Evolutionary conservation across 1,140 invertebrate species (phyloP), one percentile per base, ranked within the genome.

Genomic region (Leucophenga varia): DNA sequence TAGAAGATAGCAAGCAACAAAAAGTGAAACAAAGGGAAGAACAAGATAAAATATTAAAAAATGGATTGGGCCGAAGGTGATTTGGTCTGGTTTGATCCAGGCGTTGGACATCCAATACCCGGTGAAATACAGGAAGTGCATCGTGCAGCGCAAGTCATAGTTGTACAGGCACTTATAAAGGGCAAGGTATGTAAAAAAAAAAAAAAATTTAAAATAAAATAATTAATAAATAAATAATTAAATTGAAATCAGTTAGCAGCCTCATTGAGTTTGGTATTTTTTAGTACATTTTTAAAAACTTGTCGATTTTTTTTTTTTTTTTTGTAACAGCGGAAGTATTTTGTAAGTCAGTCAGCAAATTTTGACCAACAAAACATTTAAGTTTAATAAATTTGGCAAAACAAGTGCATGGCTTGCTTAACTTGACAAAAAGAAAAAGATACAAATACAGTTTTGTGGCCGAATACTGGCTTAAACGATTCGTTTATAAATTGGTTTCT

Each of bases 21-120:
- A n/a, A 14, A 20, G 36, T 16, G 14, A 28, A 35, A 47, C 28
- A n/a, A 31, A 16, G 10, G 31, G 41, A 35, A 18, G 13, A 14
- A 19, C 1, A 48, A 10, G 28, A 9, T 21, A 9, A 20, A 25
- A n/a, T 9, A 22, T 13, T 21, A 47, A 14, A 46, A 32, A 36
- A 74, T 75, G 76, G 82, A 84, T 64, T 85, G 84, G 84, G 71
- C 76, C 53, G 78, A 82, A 58, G 91, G 90, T 37, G 90, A 93
- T 72, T 81, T 93, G 74, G 89, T 95, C 57, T 95, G 92, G 91
- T 95, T 94, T 79, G 91, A 94, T 79, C 90, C 91, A 25, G 87
- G 90, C 12, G 82, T 93, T 56, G 89, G 91, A 21, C 86, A 93
- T 79, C 88, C 90, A 56, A 81, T 94, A 58, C 91, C 92, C 32